These are phyloP conservation scores for Agrotis puta DNA, from an alignment of 2,888 invertebrate genomes.

Conservation along the genomic window DNA sequence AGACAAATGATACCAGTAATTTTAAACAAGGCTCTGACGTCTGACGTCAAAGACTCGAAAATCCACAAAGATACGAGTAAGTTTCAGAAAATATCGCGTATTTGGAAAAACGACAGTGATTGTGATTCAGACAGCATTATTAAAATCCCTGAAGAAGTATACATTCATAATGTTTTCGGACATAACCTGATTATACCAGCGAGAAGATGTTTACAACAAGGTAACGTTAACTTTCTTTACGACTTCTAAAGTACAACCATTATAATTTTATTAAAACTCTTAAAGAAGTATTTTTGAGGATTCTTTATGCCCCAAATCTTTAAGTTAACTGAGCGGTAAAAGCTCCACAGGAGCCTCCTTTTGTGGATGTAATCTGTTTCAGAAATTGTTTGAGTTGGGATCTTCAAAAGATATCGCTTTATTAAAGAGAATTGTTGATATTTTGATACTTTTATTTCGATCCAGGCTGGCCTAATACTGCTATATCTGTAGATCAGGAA, in stretches of 20 bases:
- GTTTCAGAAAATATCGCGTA: slow-evolving; percentile 18
- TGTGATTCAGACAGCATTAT: slow-evolving; percentile 8
- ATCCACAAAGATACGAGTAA: slow-evolving; percentile 60
- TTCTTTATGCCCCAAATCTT: slow-evolving; percentile 58
- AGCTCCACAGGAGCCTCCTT: slow-evolving; percentile 36
- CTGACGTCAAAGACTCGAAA: slow-evolving; percentile 55
- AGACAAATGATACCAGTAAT: slow-evolving; percentile 35
- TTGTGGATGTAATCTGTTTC: slow-evolving; percentile 57
- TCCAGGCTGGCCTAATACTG: slow-evolving; percentile 31
- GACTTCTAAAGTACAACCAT: slow-evolving; percentile 47
- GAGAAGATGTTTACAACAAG: slow-evolving; percentile 42
- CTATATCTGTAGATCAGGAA: slow-evolving; percentile 41
- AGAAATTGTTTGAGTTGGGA: slow-evolving; percentile 56
- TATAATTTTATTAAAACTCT: slow-evolving; percentile 57
- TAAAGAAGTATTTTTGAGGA: slow-evolving; percentile 55
- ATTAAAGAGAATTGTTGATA: slow-evolving; percentile 57
- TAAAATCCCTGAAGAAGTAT: neutral
- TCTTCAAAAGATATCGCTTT: slow-evolving; percentile 47
- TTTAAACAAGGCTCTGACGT: slow-evolving; percentile 41
- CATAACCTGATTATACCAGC: slow-evolving; percentile 25
- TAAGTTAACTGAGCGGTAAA: slow-evolving; percentile 58
- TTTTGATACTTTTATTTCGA: slow-evolving; percentile 45
- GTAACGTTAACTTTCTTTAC: slow-evolving; percentile 50
- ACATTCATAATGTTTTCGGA: slow-evolving; percentile 19
- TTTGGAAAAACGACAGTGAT: slow-evolving; percentile 11